Conservation (phyloP, 2,888 invertebrate species). For the Brenthis ino region DNA sequence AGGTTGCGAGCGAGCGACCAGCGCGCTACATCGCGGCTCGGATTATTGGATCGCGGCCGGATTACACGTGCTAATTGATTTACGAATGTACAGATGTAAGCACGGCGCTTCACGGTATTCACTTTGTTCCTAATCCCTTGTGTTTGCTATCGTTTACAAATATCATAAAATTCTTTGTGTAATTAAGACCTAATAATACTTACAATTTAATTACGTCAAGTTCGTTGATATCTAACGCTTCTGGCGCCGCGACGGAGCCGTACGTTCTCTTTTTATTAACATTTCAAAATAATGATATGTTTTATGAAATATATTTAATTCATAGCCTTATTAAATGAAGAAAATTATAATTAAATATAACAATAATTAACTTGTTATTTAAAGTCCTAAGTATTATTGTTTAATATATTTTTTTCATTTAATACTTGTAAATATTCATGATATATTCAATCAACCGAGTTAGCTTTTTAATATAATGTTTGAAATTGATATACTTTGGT, state of each 20-base stretch:
- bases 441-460: too few species aligned
- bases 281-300: not conserved
- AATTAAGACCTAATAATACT: too few species aligned
- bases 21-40: not conserved
- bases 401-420: not conserved
- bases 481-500: too few species aligned
- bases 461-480: too few species aligned
- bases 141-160: too few species aligned
- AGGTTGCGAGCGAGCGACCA: not conserved
- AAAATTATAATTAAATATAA: not conserved
- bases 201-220: not conserved
- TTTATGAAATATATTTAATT: not conserved
- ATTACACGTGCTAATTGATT: slow-evolving; percentile 26
- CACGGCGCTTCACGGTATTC: slow-evolving; percentile 4
- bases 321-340: not conserved
- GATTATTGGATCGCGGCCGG: slow-evolving; percentile 23
- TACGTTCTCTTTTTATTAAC: not conserved
- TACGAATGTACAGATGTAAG: slow-evolving; percentile 12
- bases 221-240: not conserved
- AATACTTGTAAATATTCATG: not conserved
- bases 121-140: slow-evolving; percentile 2
- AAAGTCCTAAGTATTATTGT: not conserved
- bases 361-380: slow-evolving; percentile 5
- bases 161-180: too few species aligned
- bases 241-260: not conserved